Evolutionary conservation across 2,888 invertebrate genomes (phyloP).

Genomic region (Eupithecia abbreviata): DNA sequence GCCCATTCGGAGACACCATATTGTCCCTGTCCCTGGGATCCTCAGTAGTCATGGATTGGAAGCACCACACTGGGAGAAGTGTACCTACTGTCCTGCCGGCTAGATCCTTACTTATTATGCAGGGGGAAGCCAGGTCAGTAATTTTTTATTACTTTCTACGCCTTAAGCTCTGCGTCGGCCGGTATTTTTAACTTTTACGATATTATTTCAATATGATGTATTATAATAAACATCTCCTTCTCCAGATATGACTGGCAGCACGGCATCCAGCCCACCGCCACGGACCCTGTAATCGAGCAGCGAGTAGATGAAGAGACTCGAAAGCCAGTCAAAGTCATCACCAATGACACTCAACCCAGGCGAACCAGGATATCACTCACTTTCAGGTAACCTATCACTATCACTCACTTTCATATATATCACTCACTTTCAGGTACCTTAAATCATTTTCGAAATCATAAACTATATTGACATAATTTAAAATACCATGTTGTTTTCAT

Average conservation of each 20-base stretch:
- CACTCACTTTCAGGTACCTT: conserved; percentile 91
- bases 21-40: conserved; percentile 93
- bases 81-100: conserved; percentile 88
- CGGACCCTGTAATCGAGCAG: conserved; percentile 85
- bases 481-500: too few species aligned
- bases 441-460: not conserved
- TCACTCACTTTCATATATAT: too few species aligned
- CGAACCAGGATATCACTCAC: conserved; percentile 90
- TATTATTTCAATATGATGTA: too few species aligned
- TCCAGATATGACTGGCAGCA: conserved; percentile 92
- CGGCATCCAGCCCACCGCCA: conserved; percentile 92
- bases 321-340: conserved; percentile 56
- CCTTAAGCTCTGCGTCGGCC: too few species aligned
- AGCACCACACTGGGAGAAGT: conserved; percentile 83
- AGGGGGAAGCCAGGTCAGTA: conserved; percentile 89
- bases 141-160: too few species aligned
- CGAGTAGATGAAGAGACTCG: conserved; percentile 64
- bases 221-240: not conserved
- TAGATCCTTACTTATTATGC: conserved; percentile 90
- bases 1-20: conserved; percentile 95
- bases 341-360: conserved; percentile 57
- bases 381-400: too few species aligned
- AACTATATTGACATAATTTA: too few species aligned
- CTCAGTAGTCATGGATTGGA: conserved; percentile 95
- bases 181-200: too few species aligned